Base-by-base conservation (phyloP, 1,140 invertebrate species). In the Aphis gossypii region DNA sequence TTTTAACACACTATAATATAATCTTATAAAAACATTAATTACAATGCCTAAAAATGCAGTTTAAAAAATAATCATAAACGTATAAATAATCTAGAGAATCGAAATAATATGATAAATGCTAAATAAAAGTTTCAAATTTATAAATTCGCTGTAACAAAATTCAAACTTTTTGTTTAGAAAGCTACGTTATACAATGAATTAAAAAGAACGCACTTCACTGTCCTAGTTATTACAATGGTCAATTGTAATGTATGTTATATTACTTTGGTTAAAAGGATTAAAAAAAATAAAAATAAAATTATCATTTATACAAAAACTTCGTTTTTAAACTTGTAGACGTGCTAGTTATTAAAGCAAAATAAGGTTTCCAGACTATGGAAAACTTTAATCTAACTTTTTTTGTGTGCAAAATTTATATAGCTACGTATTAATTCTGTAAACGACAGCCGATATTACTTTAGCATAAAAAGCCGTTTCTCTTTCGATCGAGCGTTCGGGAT, bases 361-460 rank as follows among this genome's bases (percentile, higher is more conserved):
- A 92, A 83, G 76, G n/a, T 35, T 92, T 51, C 41, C 60, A 76
- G 90, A 83, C 68, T 51, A 30, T 83, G 21, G 8, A 48, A 82
- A 92, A 92, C 68, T 44, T 44, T 51, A 54, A 44, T 54, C 35
- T 48, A 54, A 93, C 92, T 86, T 86, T 86, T 93, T 44, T 20
- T 92, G 8, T 46, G n/a, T 56, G 82, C 82, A 23, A 44, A 51
- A 92, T 92, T 92, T 92, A 92, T 92, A 41, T 48, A 92, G 35
- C n/a, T 20, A 20, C n/a, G 68, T 30, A 56, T 93, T 93, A 38
- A 30, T 56, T 93, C 92, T 93, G 92, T 83, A 41, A 86, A 41
- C 76, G 92, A 93, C 92, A 93, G 82, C 76, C 76, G 25, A 84
- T 93, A 93, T 93, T 93, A 83, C 48, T 93, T 93, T 83, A 44